Conservation (phyloP, 2,113 vertebrate species). For the Upupa epops region DNA sequence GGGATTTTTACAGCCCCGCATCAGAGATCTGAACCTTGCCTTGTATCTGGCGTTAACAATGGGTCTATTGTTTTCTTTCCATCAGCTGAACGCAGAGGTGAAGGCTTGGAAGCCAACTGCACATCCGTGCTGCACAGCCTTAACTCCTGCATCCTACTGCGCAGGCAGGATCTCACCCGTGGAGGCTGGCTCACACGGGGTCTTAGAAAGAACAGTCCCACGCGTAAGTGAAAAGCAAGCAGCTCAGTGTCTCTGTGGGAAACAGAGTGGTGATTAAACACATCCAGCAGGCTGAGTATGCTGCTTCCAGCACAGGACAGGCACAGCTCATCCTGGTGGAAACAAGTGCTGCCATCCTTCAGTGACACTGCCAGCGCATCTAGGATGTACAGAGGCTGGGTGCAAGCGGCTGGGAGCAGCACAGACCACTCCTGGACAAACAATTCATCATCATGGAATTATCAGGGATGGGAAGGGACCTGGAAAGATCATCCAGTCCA, state of each 20-base stretch:
- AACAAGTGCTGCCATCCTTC: neutral
- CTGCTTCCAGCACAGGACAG: neutral
- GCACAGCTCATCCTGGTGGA: neutral
- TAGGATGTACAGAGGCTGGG: neutral
- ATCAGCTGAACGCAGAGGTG: neutral
- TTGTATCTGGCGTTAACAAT: neutral
- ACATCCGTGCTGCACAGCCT: neutral
- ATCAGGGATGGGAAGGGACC: too few relatives aligned
- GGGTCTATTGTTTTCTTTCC: neutral
- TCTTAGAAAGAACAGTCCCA: neutral
- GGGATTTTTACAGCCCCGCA: constrained; percentile 24
- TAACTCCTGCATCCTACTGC: neutral
- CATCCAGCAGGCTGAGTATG: fast-evolving
- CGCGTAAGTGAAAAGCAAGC: neutral
- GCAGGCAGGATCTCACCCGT: neutral
- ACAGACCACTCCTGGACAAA: neutral
- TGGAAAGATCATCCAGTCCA: too few relatives aligned
- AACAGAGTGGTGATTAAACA: neutral
- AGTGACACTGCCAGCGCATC: neutral
- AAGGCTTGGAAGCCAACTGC: neutral
- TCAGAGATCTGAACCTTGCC: constrained; percentile 43
- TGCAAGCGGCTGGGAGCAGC: neutral
- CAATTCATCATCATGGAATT: neutral
- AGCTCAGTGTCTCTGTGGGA: neutral
- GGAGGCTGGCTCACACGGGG: neutral